Conservation (phyloP, 2,888 invertebrate species). For the Antheraea assamensis region DNA sequence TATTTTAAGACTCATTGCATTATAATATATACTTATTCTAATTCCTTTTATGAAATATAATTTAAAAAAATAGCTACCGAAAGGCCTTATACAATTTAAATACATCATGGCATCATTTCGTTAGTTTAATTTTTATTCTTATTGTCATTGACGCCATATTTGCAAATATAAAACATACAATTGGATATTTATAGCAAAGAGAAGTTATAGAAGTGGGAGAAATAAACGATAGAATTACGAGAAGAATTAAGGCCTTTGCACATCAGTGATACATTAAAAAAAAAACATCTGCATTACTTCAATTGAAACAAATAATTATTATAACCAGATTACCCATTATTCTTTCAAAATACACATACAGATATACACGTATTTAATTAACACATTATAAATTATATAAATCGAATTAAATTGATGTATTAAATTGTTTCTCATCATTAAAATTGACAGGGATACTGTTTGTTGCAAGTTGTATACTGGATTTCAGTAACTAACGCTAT, state of each 20-base stretch:
- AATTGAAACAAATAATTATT: not conserved
- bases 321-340: constrained; percentile 21
- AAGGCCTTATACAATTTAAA: not conserved
- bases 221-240: not conserved
- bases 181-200: not conserved
- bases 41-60: not conserved
- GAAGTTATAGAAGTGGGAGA: too few species aligned
- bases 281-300: not conserved
- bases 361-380: constrained; percentile 14
- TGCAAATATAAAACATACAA: not conserved
- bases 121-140: not conserved
- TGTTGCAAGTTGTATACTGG: constrained; percentile 39
- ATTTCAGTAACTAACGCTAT: constrained; percentile 60
- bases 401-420: constrained; percentile 72
- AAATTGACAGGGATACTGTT: constrained; percentile 59
- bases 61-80: not conserved
- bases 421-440: constrained; percentile 74
- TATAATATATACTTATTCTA: not conserved
- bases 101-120: not conserved
- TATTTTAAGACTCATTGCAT: not conserved
- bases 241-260: not conserved
- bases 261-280: not conserved
- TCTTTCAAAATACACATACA: constrained; percentile 20
- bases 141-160: not conserved
- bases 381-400: constrained; percentile 22